Percentiles rank a stretch among this genome's conserved stretches.
Conservation (phyloP, 2,797 vertebrate genomes). For the Hydrophis major region DNA sequence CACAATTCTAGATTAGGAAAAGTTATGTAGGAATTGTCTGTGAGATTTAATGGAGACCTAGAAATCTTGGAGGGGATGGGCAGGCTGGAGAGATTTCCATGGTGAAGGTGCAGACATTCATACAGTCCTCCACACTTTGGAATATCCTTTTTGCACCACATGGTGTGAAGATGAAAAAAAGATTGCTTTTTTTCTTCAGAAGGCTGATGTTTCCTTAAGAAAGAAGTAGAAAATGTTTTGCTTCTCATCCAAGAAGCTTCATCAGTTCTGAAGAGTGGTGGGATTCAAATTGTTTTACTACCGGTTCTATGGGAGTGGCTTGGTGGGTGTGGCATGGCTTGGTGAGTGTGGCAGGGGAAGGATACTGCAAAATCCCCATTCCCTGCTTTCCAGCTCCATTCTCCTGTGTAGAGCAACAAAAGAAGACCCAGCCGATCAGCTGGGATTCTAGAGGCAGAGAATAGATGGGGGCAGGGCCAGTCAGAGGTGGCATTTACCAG, state of each 20-base stretch:
- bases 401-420: too few relatives aligned
- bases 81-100: neutral
- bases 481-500: too few relatives aligned
- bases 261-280: neutral
- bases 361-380: too few relatives aligned
- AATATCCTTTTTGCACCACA: neutral
- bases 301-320: too few relatives aligned
- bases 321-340: too few relatives aligned
- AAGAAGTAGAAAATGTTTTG: neutral
- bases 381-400: too few relatives aligned
- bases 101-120: neutral
- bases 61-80: neutral
- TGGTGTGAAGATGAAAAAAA: neutral
- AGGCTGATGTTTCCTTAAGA: neutral
- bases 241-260: neutral
- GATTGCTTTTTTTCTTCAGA: neutral
- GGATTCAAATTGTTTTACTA: too few relatives aligned
- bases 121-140: neutral
- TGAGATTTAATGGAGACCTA: neutral
- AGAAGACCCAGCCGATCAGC: too few relatives aligned
- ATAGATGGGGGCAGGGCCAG: too few relatives aligned
- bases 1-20: neutral
- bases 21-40: neutral
- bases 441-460: too few relatives aligned
- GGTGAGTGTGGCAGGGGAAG: too few relatives aligned